Percentiles rank a stretch among this genome's conserved stretches.
phyloP scores from a whole-genome alignment of 2,113 vertebrate genomes.

The Menura novaehollandiae region DNA sequence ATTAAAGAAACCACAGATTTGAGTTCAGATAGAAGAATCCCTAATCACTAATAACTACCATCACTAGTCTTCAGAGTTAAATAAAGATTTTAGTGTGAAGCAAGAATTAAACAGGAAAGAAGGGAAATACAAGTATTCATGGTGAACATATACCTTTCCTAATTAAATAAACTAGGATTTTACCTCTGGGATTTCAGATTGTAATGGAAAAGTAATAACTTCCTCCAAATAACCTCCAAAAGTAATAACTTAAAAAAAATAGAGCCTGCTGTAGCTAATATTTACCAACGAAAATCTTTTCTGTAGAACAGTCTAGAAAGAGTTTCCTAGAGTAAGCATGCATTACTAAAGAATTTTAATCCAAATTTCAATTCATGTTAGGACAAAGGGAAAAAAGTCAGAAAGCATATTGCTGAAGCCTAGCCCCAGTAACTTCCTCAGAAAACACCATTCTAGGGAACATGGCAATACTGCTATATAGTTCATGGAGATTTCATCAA shows the following conservation, averaged over 20 bases:
- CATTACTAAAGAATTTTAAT: neutral
- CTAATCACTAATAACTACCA: neutral
- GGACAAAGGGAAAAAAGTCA: neutral
- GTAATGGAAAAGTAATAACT: neutral
- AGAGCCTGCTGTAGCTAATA: neutral
- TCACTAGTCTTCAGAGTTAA: neutral
- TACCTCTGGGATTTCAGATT: neutral
- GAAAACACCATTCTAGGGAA: neutral
- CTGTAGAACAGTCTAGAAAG: neutral
- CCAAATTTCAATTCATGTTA: neutral
- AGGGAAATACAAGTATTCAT: neutral
- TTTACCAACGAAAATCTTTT: neutral
- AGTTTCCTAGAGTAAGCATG: neutral
- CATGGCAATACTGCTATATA: neutral
- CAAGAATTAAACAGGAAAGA: neutral
- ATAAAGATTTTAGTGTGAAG: neutral
- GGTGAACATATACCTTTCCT: neutral
- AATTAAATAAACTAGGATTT: neutral
- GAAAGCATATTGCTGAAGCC: neutral
- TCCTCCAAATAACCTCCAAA: too few relatives aligned
- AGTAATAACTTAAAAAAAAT: neutral
- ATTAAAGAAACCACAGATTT: neutral
- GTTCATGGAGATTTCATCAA: neutral
- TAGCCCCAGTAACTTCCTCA: neutral
- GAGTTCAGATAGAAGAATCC: neutral